phyloP scores from a whole-genome alignment of 2,113 vertebrate genomes.

The Chinchilla lanigera region DNA sequence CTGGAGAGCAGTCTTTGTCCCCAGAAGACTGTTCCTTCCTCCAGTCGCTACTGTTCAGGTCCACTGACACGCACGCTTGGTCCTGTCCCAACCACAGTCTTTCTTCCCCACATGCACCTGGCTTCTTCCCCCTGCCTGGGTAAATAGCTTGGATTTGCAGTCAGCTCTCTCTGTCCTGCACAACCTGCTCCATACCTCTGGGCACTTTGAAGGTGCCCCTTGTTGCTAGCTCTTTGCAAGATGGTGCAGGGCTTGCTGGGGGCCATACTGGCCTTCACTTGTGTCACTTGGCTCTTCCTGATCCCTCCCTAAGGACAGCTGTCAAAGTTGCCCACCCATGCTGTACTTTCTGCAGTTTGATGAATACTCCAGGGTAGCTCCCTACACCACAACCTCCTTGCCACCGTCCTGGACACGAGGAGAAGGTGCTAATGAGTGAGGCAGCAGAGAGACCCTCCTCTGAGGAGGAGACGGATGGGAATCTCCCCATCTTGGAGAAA shows the following conservation, averaged over 20 bases:
- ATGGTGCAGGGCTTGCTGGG: neutral
- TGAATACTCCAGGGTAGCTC: neutral
- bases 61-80: no score
- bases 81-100: neutral
- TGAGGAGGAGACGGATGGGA: neutral
- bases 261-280: neutral
- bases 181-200: neutral
- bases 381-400: neutral
- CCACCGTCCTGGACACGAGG: neutral
- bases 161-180: neutral
- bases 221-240: neutral
- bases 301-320: neutral
- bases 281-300: neutral
- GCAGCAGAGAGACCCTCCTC: neutral
- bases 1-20: neutral
- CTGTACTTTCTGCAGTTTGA: neutral
- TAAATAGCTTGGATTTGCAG: neutral
- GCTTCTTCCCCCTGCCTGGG: neutral
- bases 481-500: neutral
- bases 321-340: neutral
- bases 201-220: neutral
- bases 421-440: neutral
- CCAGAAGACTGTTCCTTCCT: neutral
- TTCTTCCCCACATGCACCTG: neutral
- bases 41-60: neutral